Base-by-base conservation (phyloP, 2,888 invertebrate species). In the Tetrapedia diversipes region DNA sequence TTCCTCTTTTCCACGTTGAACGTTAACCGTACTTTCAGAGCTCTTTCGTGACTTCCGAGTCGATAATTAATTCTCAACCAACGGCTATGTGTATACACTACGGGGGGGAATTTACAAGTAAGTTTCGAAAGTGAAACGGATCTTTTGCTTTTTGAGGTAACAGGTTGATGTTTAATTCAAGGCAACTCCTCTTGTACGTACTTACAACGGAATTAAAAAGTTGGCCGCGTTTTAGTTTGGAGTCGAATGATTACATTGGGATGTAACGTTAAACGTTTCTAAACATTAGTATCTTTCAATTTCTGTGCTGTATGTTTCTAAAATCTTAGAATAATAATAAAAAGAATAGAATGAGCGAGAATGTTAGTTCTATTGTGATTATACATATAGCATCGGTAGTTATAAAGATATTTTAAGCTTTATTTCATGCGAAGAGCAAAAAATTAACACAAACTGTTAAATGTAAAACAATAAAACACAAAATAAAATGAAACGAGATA, bases 1-100 rank as follows among this genome's bases (percentile, higher is more conserved):
- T 41, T 57, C 10, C 37, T 29, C 43, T 27, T 34, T 45, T 22
- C 11, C 24, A 6, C 37, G 43, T 37, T 63, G 7, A n/a, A 22
- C 27, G 39, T 29, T 29, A 37, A 57, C 34, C 34, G 19, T 49
- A 45, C 53, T 63, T 43, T 19, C 56, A 10, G 22, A 10, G 41
- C 22, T 3, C 37, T 22, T 34, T 32, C 1, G 45, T 19, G 22
- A 34, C 53, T 45, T 3, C 34, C n/a, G 11, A 43, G 16, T n/a
- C 65, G 54, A 7, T 34, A 14, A 65, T 22, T 45, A 56, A 56
- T 56, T 56, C 39, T 29, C n/a, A 10, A 16, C n/a, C 3, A 10
- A 22, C 45, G 19, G n/a, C n/a, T 47, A 2, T 4, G 2, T 3
- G 14, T 14, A 4, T 14, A 11, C 0, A 6, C 4, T 24, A 37